These are phyloP conservation scores for Diplogasteroides magnus DNA, from an alignment of 1,140 invertebrate species.

Conservation along the genomic window DNA sequence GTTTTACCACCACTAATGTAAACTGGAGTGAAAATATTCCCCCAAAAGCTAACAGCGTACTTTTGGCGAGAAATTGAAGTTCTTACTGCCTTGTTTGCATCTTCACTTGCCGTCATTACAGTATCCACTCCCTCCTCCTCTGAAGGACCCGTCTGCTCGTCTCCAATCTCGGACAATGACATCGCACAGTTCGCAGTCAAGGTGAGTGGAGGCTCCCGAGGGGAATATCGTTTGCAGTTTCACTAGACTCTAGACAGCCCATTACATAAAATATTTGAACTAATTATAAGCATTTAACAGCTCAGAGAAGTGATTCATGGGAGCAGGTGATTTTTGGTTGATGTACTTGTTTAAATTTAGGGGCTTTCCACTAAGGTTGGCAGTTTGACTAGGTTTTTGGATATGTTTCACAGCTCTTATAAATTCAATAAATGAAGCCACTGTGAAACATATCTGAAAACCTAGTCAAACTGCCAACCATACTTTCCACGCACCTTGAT, in stretches of 20 bases:
- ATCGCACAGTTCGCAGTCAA: neutral
- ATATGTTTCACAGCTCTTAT: neutral
- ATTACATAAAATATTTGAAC: too few relatives aligned
- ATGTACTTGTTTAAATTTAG: neutral
- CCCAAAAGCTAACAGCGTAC: neutral
- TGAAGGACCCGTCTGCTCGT: too few relatives aligned
- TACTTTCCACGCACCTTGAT: too few relatives aligned
- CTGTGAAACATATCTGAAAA: neutral
- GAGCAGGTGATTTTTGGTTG: too few relatives aligned
- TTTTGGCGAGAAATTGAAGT: neutral
- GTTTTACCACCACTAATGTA: too few relatives aligned
- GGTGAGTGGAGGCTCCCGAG: neutral
- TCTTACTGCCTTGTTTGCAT: slow-evolving; percentile 1
- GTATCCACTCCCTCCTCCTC: slow-evolving; percentile 1
- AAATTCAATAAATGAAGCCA: neutral
- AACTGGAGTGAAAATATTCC: too few relatives aligned
- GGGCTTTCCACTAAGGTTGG: neutral
- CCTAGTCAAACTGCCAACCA: too few relatives aligned
- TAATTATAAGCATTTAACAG: too few relatives aligned
- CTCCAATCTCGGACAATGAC: neutral
- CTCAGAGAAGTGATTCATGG: too few relatives aligned
- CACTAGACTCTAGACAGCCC: too few relatives aligned
- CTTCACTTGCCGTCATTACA: neutral
- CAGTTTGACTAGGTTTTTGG: neutral
- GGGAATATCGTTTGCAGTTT: neutral